Evolutionary conservation across 1,140 invertebrate genomes (phyloP).

Genomic region (Andrena cerasifolii): DNA sequence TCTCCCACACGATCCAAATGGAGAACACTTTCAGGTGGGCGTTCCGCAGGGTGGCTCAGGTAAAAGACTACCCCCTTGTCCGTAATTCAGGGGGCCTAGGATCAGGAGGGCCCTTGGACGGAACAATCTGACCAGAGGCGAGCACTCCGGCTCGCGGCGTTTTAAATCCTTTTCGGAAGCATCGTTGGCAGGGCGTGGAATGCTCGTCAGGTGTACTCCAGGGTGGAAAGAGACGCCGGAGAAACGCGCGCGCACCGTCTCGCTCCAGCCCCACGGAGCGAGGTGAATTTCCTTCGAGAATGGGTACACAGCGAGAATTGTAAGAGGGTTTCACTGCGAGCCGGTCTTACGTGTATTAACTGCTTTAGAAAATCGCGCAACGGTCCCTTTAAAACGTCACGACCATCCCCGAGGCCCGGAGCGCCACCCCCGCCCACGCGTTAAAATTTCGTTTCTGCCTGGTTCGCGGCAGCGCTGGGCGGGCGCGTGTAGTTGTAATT

Average conservation of each 20-base stretch:
- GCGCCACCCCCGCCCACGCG: neutral
- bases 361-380: neutral
- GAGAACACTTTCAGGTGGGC: slow-evolving; percentile 57
- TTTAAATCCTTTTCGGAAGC: slow-evolving; percentile 52
- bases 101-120: neutral
- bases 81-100: neutral
- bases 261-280: neutral
- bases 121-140: slow-evolving; percentile 27
- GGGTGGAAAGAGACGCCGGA: slow-evolving; percentile 14
- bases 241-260: slow-evolving; percentile 11
- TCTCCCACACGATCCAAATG: slow-evolving; percentile 37
- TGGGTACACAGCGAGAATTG: neutral
- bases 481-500: slow-evolving; percentile 30
- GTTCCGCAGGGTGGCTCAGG: slow-evolving; percentile 30
- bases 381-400: neutral
- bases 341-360: neutral
- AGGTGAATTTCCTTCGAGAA: neutral
- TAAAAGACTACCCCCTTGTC: slow-evolving; percentile 32
- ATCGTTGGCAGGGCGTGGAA: slow-evolving; percentile 19
- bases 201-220: neutral
- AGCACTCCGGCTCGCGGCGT: slow-evolving; percentile 49
- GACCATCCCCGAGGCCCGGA: neutral
- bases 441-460: slow-evolving; percentile 26
- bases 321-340: neutral
- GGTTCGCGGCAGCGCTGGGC: neutral